Percentiles rank a stretch among this genome's conserved stretches.
Evolutionary conservation across 2,113 vertebrate genomes (phyloP).

Genomic region (Typhlomys cinereus): DNA sequence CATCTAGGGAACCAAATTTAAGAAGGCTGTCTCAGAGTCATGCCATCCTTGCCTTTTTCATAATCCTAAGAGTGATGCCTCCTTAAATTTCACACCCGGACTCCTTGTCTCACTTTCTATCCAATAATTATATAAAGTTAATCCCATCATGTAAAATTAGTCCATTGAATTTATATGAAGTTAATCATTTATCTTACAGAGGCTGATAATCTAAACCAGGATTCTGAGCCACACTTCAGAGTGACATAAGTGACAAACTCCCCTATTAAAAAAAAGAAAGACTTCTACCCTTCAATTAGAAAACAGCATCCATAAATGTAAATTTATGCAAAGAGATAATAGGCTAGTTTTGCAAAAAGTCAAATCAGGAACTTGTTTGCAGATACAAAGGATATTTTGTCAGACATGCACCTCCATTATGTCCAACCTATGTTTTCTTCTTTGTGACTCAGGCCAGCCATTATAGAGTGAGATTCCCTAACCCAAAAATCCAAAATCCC

Average conservation of each 20-base stretch:
- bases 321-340: background rate
- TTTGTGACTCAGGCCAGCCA: too few species aligned
- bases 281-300: background rate
- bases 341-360: background rate
- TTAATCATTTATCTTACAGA: too few species aligned
- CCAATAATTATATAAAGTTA: too few species aligned
- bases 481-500: background rate
- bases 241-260: too few species aligned
- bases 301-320: background rate
- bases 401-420: too few species aligned
- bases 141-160: too few species aligned
- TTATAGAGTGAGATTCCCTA: background rate
- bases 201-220: too few species aligned
- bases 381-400: background rate
- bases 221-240: too few species aligned
- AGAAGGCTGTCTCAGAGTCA: background rate
- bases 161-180: too few species aligned
- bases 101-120: accelerated
- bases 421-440: background rate
- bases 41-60: background rate
- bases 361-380: background rate
- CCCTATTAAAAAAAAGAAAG: background rate
- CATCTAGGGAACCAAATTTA: background rate
- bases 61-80: background rate
- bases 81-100: background rate